Evolutionary conservation across 2,888 invertebrate genomes (phyloP).

Genomic region (Cantharis lateralis): DNA sequence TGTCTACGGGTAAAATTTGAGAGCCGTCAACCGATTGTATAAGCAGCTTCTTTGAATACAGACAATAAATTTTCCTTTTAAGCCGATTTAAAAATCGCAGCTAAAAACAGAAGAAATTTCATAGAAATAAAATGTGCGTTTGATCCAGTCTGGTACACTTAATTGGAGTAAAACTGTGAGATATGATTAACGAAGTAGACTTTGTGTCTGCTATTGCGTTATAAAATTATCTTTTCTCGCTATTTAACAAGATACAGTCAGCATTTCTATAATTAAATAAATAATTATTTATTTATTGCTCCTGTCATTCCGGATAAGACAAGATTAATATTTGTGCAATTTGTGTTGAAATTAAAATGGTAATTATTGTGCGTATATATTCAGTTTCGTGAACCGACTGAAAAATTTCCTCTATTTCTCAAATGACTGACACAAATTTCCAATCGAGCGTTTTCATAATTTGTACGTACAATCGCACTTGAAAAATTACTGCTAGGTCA

Average conservation of each 20-base stretch:
- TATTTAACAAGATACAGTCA: not conserved
- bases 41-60: not conserved
- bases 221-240: not conserved
- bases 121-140: not conserved
- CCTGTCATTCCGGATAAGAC: not conserved
- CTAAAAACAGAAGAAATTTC: not conserved
- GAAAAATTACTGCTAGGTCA: not conserved
- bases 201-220: not conserved
- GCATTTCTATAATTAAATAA: not conserved
- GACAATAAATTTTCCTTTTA: not conserved
- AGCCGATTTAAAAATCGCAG: not conserved
- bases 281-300: not conserved
- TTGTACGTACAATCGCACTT: not conserved
- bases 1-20: not conserved
- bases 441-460: not conserved
- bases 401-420: not conserved
- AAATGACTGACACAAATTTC: not conserved
- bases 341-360: not conserved
- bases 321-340: not conserved
- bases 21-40: not conserved
- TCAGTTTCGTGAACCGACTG: not conserved
- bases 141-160: not conserved
- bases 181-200: not conserved
- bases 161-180: not conserved
- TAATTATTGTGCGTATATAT: not conserved